Evolutionary conservation across 1,140 invertebrate genomes (phyloP), one percentile per base, ranked within the genome.

Genomic region (Zaprionus gabonicus): DNA sequence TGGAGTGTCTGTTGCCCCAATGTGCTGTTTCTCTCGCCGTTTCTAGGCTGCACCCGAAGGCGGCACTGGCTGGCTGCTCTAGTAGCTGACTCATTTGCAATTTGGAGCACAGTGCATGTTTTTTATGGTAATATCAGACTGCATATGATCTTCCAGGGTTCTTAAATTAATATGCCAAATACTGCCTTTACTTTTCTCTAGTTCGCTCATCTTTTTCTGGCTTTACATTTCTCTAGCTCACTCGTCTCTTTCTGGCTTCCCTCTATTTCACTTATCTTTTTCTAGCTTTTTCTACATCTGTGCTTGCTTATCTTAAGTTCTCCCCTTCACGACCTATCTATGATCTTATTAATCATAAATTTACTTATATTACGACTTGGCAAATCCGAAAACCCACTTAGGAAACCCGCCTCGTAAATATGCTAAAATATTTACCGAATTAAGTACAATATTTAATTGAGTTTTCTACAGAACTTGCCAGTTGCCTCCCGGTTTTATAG

Each of bases 301-400:
- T 5, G 1, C 46, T 49, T 12, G 10, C 4, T 25, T 5, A 51
- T 23, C 20, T 51, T 6, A 12, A 9, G 4, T 51, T 23, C 46
- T 4, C 15, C 41, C 41, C 1, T 5, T 2, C 1, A 3, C 41
- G 5, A 44, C 5, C 34, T 44, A 15, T 44, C 20, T 25, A 12
- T 51, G 23, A 66, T 66, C 64, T 66, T 36, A 17, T 66, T 56
- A 44, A 66, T 41, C 51, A 66, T 66, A 66, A 66, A 66, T 66
- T 44, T 17, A 41, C 1, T 27, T 41, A 53, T 28, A 41, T 66
- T 66, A 66, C 44, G 64, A 17, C 34, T 56, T 53, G 36, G 9
- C 20, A 65, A 36, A 17, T 23, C 6, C 1, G 4, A 28, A 25
- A 56, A 28, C 4, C 31, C 51, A 56, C 15, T 51, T 53, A 20